These are phyloP conservation scores for Ginglymostoma cirratum DNA, from an alignment of 2,113 vertebrate species.

Conservation along the genomic window DNA sequence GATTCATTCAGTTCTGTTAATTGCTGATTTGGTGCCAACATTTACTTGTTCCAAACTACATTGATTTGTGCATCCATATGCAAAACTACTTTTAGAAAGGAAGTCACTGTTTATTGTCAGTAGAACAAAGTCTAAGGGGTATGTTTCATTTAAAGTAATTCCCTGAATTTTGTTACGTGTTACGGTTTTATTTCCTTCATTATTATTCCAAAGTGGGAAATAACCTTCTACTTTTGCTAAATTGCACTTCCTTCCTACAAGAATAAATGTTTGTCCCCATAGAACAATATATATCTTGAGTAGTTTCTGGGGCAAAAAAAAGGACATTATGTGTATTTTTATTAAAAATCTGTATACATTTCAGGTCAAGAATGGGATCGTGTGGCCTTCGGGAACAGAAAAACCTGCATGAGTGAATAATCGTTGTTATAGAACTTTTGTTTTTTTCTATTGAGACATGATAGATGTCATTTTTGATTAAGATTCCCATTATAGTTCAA, in stretches of 20 bases:
- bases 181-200: not conserved
- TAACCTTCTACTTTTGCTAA: not conserved
- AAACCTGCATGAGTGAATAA: not conserved
- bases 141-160: not conserved
- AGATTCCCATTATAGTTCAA: not conserved
- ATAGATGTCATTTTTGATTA: not conserved
- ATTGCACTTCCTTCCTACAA: not conserved
- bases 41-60: too few species aligned
- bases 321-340: not conserved
- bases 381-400: not conserved
- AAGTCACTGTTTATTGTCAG: not conserved
- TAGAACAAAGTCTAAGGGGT: not conserved
- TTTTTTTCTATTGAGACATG: not conserved
- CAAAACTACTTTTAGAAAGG: not conserved
- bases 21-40: not conserved
- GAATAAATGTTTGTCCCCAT: not conserved
- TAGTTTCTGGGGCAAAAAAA: not conserved
- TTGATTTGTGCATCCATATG: not conserved
- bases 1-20: not conserved
- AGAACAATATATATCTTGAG: not conserved
- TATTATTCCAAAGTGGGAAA: not conserved
- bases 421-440: not conserved
- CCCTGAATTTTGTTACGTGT: not conserved
- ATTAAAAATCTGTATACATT: not conserved
- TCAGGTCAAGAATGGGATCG: not conserved